Base-by-base conservation (phyloP, 2,113 vertebrate genomes). In the Typhlomys cinereus region DNA sequence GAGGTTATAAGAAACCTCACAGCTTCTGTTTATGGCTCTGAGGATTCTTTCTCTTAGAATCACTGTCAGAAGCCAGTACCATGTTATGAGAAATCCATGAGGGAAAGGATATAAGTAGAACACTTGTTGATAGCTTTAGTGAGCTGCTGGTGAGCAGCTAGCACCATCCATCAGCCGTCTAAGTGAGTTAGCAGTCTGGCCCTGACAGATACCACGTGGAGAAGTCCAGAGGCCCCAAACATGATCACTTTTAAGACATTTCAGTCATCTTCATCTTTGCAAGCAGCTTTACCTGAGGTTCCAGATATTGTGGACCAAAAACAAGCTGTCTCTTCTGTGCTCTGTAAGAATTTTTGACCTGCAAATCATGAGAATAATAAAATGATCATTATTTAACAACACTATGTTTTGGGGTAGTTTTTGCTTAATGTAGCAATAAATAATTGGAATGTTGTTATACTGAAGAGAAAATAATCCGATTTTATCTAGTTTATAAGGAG, bases 311-410 rank as follows among this genome's bases (percentile, higher is more conserved):
- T 85, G 52, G 57, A 75, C 73, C 71, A 80, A 52, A 91, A 46
- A 91, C 31, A 59, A 46, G 8, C 25, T 39, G 9, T 93, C 27
- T 75, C 21, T 84, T 27, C 34, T 71, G 7, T 84, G 20, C 61
- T 39, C 79, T 89, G 54, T 17, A 29, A 70, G 46, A 79, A 61
- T 92, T 89, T 89, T n/a, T 92, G 69, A 31, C 57, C 41, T 44
- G 62, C 29, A 80, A 88, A 41, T 88, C 41, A 62, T 85, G 66
- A 87, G 74, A 93, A 70, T 70, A 95, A 87, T 94, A 94, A 93
- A 94, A 46, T 91, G 67, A 71, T 86, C 17, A 4, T 82, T 85
- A 39, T 76, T 85, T 85, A 79, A 70, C 15, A 54, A 14, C 44
- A 74, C 52, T 66, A 76, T 83, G n/a, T 92, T 93, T 89, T 44